phyloP scores from a whole-genome alignment of 2,797 vertebrate species.

The Acomys russatus region DNA sequence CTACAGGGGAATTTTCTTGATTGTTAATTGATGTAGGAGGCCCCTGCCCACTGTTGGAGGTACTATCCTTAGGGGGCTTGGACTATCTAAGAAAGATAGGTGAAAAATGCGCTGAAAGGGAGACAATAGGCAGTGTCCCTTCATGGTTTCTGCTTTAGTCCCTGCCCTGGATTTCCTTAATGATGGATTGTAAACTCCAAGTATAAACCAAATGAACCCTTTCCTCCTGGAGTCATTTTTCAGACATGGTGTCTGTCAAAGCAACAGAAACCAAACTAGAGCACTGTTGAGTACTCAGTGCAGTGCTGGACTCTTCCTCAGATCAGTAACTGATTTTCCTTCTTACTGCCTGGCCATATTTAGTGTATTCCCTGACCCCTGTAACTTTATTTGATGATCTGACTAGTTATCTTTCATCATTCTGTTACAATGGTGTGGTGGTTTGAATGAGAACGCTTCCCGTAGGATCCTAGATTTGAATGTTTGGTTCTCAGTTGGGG shows the following conservation, averaged over 20 bases:
- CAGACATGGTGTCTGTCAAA: neutral
- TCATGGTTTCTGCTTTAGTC: neutral
- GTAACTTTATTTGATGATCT: neutral
- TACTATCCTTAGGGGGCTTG: no score
- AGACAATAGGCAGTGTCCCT: neutral
- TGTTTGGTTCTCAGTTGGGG: neutral
- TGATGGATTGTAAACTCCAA: neutral
- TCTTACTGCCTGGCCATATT: neutral
- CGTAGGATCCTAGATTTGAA: neutral
- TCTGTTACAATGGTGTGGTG: neutral
- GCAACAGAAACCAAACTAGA: neutral
- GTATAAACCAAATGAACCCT: neutral
- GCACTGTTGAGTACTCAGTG: neutral
- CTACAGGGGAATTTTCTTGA: neutral
- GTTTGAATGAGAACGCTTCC: neutral
- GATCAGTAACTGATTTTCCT: neutral
- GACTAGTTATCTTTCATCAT: conserved; percentile 22
- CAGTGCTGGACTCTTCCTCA: neutral
- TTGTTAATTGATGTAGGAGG: neutral
- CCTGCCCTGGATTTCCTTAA: neutral
- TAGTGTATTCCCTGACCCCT: neutral
- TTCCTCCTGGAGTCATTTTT: neutral
- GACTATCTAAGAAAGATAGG: neutral
- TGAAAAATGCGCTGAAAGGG: no score
- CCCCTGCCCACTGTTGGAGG: neutral